Evolutionary conservation across 92 coral and sea anemone species (phyloP).

Genomic region (Meandrina meandrites): DNA sequence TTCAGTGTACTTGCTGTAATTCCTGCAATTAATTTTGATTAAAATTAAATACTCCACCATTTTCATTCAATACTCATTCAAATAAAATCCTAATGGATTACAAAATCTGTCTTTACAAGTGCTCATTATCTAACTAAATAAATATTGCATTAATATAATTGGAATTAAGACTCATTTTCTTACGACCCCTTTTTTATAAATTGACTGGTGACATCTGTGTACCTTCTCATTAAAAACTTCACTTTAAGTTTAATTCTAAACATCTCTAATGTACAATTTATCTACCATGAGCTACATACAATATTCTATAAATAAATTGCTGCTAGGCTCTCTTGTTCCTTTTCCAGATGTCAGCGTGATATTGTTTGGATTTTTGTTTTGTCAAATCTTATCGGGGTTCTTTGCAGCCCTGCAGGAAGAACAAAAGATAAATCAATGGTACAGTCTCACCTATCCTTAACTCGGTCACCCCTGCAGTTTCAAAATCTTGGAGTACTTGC

Average conservation of each 20-base stretch:
- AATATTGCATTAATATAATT: constrained; percentile 19
- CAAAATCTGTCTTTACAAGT: background rate
- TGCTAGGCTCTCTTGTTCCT: background rate
- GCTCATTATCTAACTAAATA: constrained; percentile 14
- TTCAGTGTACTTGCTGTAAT: too few relatives aligned
- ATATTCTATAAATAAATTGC: background rate
- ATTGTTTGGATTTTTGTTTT: background rate
- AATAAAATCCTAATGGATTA: background rate
- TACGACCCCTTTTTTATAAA: background rate
- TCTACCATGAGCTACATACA: background rate
- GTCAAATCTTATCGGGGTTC: constrained; percentile 47
- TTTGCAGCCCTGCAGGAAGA: constrained; percentile 26
- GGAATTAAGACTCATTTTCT: constrained; percentile 8
- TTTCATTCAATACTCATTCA: background rate
- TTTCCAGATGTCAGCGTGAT: background rate
- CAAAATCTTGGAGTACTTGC: too few relatives aligned
- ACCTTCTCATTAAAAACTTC: background rate
- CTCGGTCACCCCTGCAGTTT: too few relatives aligned
- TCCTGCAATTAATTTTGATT: background rate
- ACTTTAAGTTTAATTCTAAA: background rate
- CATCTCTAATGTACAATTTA: constrained; percentile 16
- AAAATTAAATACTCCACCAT: background rate
- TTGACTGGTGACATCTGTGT: background rate
- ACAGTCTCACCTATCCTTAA: background rate
- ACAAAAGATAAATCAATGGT: background rate